phyloP scores from a whole-genome alignment of 2,888 invertebrate species.

The Coenonympha glycerion region DNA sequence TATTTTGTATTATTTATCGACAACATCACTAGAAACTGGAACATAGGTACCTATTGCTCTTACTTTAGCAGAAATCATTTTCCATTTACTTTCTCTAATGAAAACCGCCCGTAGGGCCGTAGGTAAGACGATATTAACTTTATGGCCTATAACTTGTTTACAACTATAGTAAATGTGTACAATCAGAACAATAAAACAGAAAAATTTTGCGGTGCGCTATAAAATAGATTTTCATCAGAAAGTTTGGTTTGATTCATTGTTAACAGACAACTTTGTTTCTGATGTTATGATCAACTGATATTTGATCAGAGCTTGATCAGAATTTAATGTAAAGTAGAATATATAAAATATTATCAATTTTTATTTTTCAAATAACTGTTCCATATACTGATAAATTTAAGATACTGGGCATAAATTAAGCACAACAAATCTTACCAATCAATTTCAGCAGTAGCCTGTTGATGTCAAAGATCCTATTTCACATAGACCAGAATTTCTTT shows the following conservation, averaged over 20 bases:
- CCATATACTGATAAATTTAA: not conserved
- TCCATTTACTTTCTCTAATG: not conserved
- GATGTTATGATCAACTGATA: conserved; percentile 50
- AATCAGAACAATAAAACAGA: conserved; percentile 37
- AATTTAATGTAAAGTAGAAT: no score
- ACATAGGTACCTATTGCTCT: not conserved
- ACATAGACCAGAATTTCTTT: no score
- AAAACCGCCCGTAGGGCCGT: conserved; percentile 7
- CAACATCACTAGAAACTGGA: no score
- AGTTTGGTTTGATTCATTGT: conserved; percentile 47
- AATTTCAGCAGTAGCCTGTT: no score
- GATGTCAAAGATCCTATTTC: no score
- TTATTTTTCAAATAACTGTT: not conserved
- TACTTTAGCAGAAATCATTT: not conserved
- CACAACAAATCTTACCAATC: no score
- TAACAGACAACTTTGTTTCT: conserved; percentile 53
- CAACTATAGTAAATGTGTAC: conserved; percentile 36
- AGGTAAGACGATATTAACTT: conserved; percentile 25
- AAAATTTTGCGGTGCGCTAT: conserved; percentile 43
- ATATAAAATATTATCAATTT: no score
- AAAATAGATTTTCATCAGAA: conserved; percentile 52
- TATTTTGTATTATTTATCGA: no score
- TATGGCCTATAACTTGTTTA: conserved; percentile 34
- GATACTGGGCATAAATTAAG: not conserved
- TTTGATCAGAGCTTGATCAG: no score